Conservation (phyloP, 2,113 vertebrate genomes). For the Silurus glanis region DNA sequence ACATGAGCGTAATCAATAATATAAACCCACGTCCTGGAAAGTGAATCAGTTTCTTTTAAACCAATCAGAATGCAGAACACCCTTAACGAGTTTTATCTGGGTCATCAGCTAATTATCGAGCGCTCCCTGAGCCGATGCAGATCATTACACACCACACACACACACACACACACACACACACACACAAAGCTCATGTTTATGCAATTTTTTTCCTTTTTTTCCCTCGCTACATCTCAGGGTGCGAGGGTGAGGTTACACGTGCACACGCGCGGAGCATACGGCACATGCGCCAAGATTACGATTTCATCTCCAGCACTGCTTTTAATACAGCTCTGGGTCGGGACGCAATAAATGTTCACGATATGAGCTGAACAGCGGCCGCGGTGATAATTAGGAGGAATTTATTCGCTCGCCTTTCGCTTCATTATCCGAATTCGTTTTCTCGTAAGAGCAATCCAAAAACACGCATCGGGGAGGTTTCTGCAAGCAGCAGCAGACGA, state of each 20-base stretch:
- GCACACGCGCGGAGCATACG: too few species aligned
- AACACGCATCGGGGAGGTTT: background rate
- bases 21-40: too few species aligned
- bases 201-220: background rate
- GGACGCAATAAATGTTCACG: background rate
- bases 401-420: background rate
- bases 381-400: slow-evolving; percentile 8
- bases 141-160: background rate
- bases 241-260: too few species aligned
- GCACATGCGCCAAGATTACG: background rate
- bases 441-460: background rate
- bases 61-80: background rate
- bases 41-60: too few species aligned
- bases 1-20: too few species aligned
- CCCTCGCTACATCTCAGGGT: background rate
- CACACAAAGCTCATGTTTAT: background rate
- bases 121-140: background rate
- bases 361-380: background rate
- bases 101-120: slow-evolving; percentile 8
- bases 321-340: slow-evolving; percentile 6
- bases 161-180: too few species aligned
- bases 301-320: background rate
- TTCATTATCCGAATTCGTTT: slow-evolving; percentile 23
- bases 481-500: background rate
- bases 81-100: background rate